These are phyloP conservation scores for Cydia fagiglandana DNA, from an alignment of 1,140 invertebrate species.

Conservation along the genomic window DNA sequence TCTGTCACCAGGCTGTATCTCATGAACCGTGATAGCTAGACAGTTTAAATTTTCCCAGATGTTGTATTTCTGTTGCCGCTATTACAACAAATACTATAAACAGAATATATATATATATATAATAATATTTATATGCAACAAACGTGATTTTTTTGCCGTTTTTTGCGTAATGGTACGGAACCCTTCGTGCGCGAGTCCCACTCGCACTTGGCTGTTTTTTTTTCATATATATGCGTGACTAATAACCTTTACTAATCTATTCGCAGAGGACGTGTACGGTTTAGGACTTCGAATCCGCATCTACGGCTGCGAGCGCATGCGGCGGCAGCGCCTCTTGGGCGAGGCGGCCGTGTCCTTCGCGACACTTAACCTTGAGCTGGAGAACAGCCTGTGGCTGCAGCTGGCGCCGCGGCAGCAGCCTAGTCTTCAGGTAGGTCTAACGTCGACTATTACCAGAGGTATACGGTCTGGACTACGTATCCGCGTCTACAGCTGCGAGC, in stretches of 20 bases:
- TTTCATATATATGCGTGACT: too few relatives aligned
- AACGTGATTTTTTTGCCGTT: too few relatives aligned
- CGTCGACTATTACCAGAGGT: conserved; percentile 82
- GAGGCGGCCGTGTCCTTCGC: conserved; percentile 94
- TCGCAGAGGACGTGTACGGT: conserved; percentile 91
- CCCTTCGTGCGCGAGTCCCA: too few relatives aligned
- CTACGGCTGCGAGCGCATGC: conserved; percentile 94
- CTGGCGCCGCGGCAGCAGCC: conserved; percentile 87
- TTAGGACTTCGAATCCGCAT: conserved; percentile 94
- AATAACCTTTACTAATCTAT: background rate
- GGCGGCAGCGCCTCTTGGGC: conserved; percentile 93
- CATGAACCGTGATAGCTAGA: too few relatives aligned
- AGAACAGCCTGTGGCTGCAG: conserved; percentile 93
- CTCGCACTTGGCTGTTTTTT: too few relatives aligned
- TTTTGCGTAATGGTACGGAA: too few relatives aligned
- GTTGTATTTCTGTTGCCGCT: too few relatives aligned
- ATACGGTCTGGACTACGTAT: conserved; percentile 94
- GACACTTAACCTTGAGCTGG: conserved; percentile 91
- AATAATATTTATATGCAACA: too few relatives aligned
- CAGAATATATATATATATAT: too few relatives aligned
- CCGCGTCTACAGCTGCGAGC: conserved; percentile 93
- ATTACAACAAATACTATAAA: too few relatives aligned
- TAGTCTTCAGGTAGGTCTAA: conserved; percentile 80
- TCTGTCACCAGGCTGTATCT: too few relatives aligned
- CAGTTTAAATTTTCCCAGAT: too few relatives aligned